Percentiles rank a stretch among this genome's conserved stretches.
Conservation (phyloP, 2,113 vertebrate genomes). For the Phoenicopterus ruber region DNA sequence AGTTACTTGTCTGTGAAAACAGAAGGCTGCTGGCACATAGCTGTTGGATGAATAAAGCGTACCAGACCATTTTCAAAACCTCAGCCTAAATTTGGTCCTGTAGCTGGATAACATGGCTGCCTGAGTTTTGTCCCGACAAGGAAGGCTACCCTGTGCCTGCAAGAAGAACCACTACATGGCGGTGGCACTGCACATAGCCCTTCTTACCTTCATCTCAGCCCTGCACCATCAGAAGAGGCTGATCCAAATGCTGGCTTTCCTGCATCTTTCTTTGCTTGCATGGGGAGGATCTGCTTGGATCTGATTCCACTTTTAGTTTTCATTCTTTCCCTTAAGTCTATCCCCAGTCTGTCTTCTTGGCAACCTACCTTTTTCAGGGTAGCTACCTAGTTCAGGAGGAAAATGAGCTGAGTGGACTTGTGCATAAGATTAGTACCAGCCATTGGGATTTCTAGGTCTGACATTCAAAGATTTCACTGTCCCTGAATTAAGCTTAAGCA, state of each 20-base stretch:
- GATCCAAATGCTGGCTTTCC: neutral
- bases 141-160: neutral
- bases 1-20: neutral
- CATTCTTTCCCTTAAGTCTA: neutral
- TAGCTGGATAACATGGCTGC: neutral
- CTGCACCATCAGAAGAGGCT: neutral
- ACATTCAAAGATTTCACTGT: neutral
- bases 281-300: neutral
- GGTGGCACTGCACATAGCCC: neutral
- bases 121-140: neutral
- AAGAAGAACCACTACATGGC: fast-evolving
- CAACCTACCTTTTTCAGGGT: neutral
- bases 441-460: neutral
- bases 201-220: neutral
- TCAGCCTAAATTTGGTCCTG: neutral
- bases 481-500: neutral
- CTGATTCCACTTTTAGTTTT: neutral
- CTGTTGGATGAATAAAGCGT: neutral
- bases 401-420: neutral
- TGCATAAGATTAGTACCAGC: neutral
- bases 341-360: neutral
- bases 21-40: neutral
- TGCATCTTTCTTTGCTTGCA: neutral
- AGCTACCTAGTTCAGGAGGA: neutral
- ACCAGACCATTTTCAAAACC: neutral